phyloP scores from a whole-genome alignment of 2,797 vertebrate species.

The Pelochelys cantorii region DNA sequence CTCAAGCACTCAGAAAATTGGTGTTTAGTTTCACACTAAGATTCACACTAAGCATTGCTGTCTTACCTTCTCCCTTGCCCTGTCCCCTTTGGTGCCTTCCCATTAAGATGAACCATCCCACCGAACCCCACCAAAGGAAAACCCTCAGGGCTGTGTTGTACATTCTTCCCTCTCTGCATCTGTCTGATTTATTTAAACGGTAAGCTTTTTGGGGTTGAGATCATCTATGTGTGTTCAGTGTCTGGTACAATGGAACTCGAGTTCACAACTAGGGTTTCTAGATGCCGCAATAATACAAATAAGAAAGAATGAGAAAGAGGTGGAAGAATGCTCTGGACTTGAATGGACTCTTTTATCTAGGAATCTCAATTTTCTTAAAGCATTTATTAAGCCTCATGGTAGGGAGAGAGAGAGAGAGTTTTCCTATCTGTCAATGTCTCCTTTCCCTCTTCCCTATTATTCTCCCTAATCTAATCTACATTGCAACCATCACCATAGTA shows the following conservation, averaged over 20 bases:
- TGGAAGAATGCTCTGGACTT: neutral
- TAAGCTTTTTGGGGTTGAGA: neutral
- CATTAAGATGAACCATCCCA: neutral
- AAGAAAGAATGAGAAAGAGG: neutral
- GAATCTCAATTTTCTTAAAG: conserved; percentile 46
- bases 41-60: neutral
- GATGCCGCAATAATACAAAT: neutral
- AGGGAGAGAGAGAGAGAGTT: neutral
- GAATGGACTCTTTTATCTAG: neutral
- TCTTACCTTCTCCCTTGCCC: neutral
- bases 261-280: neutral
- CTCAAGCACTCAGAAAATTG: conserved; percentile 39
- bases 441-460: neutral
- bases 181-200: neutral
- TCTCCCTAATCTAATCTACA: neutral
- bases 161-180: neutral
- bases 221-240: neutral
- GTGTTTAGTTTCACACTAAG: conserved; percentile 30
- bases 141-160: neutral
- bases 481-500: neutral
- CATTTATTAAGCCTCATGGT: conserved; percentile 28
- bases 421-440: conserved; percentile 17
- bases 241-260: neutral
- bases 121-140: neutral
- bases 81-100: neutral